Base-by-base conservation (phyloP, 1,140 invertebrate species). In the Drosophila parvula region DNA sequence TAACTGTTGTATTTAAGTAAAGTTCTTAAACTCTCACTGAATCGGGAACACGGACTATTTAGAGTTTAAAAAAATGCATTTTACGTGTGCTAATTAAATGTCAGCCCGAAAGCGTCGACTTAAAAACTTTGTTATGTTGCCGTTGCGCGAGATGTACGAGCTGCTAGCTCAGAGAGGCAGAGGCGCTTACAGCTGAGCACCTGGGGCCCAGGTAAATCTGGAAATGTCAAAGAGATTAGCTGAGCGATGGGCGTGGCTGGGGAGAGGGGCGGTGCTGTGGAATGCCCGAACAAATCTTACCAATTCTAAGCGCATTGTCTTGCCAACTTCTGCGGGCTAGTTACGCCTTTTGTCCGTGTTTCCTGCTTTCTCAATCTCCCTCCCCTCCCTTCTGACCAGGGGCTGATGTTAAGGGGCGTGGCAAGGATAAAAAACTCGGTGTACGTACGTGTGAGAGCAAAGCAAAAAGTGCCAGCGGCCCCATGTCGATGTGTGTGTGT, bases 231-330 rank as follows among this genome's bases (percentile, higher is more conserved):
- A 89, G 73, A 74, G 62, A 59, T 77, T 78, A 76, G 62, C 64
- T 41, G 50, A 44, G 74, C 40, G 50, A 28, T 45, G 69, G 63
- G 65, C 74, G 58, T 57, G 65, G 65, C 48, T 30, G n/a, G 36
- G 40, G n/a, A 30, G 41, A 34, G 9, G 18, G 51, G 40, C 10
- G 32, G 43, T n/a, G 27, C 65, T 38, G 63, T 53, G 62, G 75
- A 86, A 88, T 82, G 64, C 45, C 45, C 79, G 8, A 62, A 78
- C 79, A 89, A 88, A 88, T 88, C 84, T 89, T 86, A 83, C 83
- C 83, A 88, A 89, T 88, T 89, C 86, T 78, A 80, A 74, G 83
- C 71, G 79, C 76, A 88, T 89, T 88, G 83, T 88, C 83, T 86
- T 60, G 60, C 68, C 76, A 59, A 48, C 60, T 65, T 40, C 47